Percentiles rank a stretch among this genome's conserved stretches.
These are phyloP conservation scores for Helarctos malayanus DNA, from an alignment of 2,797 vertebrate genomes.

Conservation along the genomic window DNA sequence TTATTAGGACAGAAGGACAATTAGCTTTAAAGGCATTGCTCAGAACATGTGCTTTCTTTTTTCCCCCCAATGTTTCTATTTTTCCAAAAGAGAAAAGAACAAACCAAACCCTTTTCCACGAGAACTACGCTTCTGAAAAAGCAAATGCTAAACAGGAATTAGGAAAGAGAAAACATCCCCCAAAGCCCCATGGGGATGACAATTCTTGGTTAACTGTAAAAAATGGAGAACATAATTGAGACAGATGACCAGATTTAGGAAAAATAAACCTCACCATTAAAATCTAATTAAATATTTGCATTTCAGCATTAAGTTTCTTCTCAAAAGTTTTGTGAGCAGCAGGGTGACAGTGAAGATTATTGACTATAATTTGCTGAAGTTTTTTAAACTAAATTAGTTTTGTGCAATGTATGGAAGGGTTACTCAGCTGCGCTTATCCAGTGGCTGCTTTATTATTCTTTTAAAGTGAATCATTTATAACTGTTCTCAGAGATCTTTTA, in stretches of 20 bases:
- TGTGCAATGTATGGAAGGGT: constrained; percentile 80
- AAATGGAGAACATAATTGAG: constrained; percentile 85
- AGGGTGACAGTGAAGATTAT: constrained; percentile 88
- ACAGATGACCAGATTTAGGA: constrained; percentile 84
- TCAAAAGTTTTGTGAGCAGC: constrained; percentile 85
- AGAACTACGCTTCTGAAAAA: constrained; percentile 28
- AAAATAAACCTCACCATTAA: constrained; percentile 86
- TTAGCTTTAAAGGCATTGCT: constrained; percentile 53
- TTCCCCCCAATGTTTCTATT: neutral
- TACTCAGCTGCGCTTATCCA: constrained; percentile 75
- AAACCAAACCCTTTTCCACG: constrained; percentile 6
- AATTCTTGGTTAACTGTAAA: constrained; percentile 84
- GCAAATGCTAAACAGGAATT: constrained; percentile 74
- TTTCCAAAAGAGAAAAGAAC: constrained; percentile 51
- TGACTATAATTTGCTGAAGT: constrained; percentile 87
- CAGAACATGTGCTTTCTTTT: neutral
- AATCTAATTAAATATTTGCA: constrained; percentile 88
- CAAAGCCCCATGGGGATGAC: constrained; percentile 68
- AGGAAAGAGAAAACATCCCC: constrained; percentile 60
- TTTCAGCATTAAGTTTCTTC: constrained; percentile 87
- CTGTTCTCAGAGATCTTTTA: constrained; percentile 90
- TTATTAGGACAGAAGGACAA: constrained; percentile 65
- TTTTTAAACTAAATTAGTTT: constrained; percentile 88
- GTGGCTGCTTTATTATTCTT: constrained; percentile 88
- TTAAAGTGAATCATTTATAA: constrained; percentile 90